Base-by-base conservation (phyloP, 1,140 invertebrate genomes). In the Penaeus vannamei region DNA sequence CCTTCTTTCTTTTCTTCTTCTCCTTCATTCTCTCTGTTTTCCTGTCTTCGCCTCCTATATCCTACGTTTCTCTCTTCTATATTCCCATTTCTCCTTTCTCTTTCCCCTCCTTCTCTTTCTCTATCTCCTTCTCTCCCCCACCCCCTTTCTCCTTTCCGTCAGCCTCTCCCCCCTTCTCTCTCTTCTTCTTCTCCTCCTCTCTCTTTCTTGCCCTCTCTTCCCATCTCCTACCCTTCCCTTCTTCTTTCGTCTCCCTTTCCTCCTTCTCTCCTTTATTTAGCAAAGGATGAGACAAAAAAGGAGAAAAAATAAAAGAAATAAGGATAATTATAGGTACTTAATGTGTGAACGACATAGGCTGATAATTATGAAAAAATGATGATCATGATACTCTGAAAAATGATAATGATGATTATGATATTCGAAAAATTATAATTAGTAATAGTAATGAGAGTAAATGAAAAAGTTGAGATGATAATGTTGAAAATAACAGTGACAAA, bases 141-240 rank as follows among this genome's bases (percentile, higher is more conserved):
- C 66, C 7, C 19, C 69, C 59, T 82, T 22, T 19, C 14, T 66
- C 19, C 3, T 53, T 61, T 85, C 42, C n/a, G 0, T 69, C 32
- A 46, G 22, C 46, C 19, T 85, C 29, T 69, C 7, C 22, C 19
- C 26, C n/a, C 14, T 17, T 42, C 12, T 81, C 79, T 19, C 19
- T 81, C 79, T 85, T 42, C 59, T 42, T 84, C 29, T n/a, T n/a
- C 19, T 62, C n/a, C 14, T 17, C 20, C 12, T 81, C 79, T 19
- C 19, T 81, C 79, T 85, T 42, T 42, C 84, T 66, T 64, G 66
- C 61, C 69, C 61, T 72, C 84, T 46, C 62, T 66, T 64, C 62
- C 81, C 61, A n/a, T 72, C 66, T 72, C 66, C 23, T 32, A 26
- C 66, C 7, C 26, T 32, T n/a, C 20, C 22, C 29, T n/a, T 14